A percentile compares a stretch with the other conserved stretches of the same genome.
These are phyloP conservation scores for Hecatera dysodea DNA, from an alignment of 2,888 invertebrate genomes.

Conservation along the genomic window DNA sequence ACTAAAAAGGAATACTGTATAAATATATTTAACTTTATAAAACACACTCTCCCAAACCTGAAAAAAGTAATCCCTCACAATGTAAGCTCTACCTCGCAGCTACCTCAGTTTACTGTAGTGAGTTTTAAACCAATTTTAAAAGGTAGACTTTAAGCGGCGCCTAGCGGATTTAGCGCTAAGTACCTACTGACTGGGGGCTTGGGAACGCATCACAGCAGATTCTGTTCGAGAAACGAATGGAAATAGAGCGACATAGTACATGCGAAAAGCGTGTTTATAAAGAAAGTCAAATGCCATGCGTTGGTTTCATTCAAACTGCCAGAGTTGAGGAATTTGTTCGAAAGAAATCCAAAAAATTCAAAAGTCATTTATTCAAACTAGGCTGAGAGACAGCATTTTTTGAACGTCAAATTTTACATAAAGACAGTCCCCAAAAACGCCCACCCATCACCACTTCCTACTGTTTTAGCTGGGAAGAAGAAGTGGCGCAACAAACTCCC, in stretches of 20 bases:
- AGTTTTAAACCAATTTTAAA: conserved; percentile 56
- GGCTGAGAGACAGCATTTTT: too few species aligned
- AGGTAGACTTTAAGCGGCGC: conserved; percentile 48
- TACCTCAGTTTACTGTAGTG: not conserved
- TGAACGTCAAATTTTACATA: too few species aligned
- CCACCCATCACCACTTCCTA: too few species aligned
- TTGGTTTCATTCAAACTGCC: too few species aligned
- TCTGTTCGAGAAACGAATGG: not conserved
- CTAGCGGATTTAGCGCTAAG: conserved; percentile 40
- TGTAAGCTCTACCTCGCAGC: conserved; percentile 8
- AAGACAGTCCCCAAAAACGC: too few species aligned
- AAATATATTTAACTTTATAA: too few species aligned
- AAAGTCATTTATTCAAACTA: too few species aligned
- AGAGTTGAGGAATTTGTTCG: too few species aligned
- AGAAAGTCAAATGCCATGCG: not conserved
- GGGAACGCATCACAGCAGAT: conserved; percentile 16
- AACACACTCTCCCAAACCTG: not conserved
- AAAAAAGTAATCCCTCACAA: not conserved
- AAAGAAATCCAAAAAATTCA: too few species aligned
- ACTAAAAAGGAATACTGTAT: too few species aligned
- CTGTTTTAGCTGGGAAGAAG: too few species aligned
- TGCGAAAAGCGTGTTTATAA: not conserved
- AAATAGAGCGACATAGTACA: not conserved
- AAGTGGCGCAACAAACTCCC: too few species aligned
- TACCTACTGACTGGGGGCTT: conserved; percentile 14